Evolutionary conservation across 2,888 invertebrate species (phyloP), one percentile per base, ranked within the genome.

Genomic region (Litoditis marina): DNA sequence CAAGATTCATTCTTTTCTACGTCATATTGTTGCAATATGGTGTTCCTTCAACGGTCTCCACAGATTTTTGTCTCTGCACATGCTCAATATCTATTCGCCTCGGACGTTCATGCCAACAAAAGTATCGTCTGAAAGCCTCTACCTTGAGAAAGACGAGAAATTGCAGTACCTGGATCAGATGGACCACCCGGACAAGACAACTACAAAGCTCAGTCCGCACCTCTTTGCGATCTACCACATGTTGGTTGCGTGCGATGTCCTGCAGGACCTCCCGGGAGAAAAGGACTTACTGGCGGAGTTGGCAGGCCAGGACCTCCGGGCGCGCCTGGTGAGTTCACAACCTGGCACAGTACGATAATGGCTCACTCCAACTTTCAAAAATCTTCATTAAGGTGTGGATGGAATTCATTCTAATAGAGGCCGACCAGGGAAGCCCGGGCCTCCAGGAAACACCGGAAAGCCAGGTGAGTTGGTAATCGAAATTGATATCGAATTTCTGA

Each of bases 211-310:
- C 11, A 25, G 44, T 2, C 19, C 16, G 19, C 22, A 6, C 51
- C 50, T 19, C 16, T 42, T n/a, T 59, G 59, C 42, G 59, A 59
- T 19, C 28, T 34, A 5, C 27, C 44, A 34, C 30, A 36, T n/a
- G 31, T 30, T n/a, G 59, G 59, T 4, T 69, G 69, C 30, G 58
- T 69, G 11, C 56, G 63, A 42, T 69, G 69, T 30, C 69, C 69
- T 11, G 50, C 66, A 34, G 69, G 69, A 1, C 69, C 69, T 3
- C 65, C 69, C 4, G 69, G 69, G 53, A 34, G 60, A 34, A 39
- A 66, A 32, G 69, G 69, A n/a, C n/a, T 56, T 27, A 53, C 60
- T 49, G 69, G 69, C 19, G 16, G 22, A n/a, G 50, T 44, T 13
- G 69, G 69, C 22, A 51, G 53, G 28, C 31, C 42, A 27, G 69